phyloP scores from a whole-genome alignment of 2,888 invertebrate species.

The Suillia variegata region DNA sequence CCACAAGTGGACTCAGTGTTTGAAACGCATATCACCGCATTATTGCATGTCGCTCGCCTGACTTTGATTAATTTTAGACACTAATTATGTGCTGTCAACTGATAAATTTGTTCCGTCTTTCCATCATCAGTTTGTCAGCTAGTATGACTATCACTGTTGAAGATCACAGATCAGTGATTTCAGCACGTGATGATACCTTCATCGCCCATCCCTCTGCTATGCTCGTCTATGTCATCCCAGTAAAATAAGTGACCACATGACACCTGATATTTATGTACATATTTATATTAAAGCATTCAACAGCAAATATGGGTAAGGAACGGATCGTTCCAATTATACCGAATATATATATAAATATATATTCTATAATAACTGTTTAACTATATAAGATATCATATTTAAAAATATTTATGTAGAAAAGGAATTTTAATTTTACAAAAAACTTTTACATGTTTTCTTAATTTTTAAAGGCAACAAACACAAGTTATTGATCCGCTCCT shows the following conservation, averaged over 20 bases:
- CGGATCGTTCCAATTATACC: too few relatives aligned
- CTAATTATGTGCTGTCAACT: constrained; percentile 33
- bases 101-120: constrained; percentile 39
- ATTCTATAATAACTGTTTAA: too few relatives aligned
- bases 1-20: too few relatives aligned
- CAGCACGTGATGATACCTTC: constrained; percentile 28
- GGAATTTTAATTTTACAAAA: background rate
- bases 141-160: constrained; percentile 1
- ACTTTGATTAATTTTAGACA: constrained; percentile 28
- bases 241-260: background rate
- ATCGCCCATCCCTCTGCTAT: background rate
- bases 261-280: too few relatives aligned
- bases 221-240: background rate
- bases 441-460: too few relatives aligned
- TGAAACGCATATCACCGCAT: background rate
- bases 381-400: too few relatives aligned
- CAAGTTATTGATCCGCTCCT: background rate
- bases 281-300: too few relatives aligned
- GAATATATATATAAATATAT: too few relatives aligned
- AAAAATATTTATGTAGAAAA: too few relatives aligned
- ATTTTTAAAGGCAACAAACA: too few relatives aligned
- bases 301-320: too few relatives aligned
- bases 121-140: constrained; percentile 23
- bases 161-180: constrained; percentile 32
- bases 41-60: constrained; percentile 7